Conservation (phyloP, 1,140 invertebrate genomes). For the Antheraea pernyi region DNA sequence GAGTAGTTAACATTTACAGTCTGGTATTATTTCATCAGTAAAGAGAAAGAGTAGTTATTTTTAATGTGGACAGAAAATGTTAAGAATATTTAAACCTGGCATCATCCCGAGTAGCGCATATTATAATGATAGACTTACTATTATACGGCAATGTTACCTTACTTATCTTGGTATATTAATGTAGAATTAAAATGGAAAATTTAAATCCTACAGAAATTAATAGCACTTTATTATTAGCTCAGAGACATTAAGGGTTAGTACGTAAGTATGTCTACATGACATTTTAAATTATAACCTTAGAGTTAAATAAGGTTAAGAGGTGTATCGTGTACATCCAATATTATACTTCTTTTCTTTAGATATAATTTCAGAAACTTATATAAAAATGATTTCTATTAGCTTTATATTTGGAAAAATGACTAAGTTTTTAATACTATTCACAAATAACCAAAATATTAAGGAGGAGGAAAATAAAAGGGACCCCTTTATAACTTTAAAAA, state of each 20-base stretch:
- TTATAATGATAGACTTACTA: not conserved
- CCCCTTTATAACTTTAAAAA: too few relatives aligned
- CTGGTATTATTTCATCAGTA: not conserved
- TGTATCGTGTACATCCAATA: too few relatives aligned
- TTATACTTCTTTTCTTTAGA: too few relatives aligned
- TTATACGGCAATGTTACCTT: not conserved
- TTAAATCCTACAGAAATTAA: not conserved
- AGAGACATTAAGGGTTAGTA: not conserved
- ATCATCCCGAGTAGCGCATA: not conserved
- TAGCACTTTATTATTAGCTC: not conserved
- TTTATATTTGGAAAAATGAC: too few relatives aligned
- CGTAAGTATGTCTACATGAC: too few relatives aligned
- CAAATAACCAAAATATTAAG: too few relatives aligned
- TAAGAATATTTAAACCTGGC: not conserved
- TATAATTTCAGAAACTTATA: too few relatives aligned
- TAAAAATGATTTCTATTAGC: too few relatives aligned
- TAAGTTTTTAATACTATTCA: too few relatives aligned
- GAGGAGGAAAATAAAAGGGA: too few relatives aligned
- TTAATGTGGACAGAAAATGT: not conserved
- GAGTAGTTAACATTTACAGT: not conserved
- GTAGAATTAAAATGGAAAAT: not conserved
- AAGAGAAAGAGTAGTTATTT: not conserved
- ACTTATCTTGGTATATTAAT: not conserved
- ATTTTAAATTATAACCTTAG: too few relatives aligned
- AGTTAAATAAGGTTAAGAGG: too few relatives aligned